Conservation (phyloP, 2,888 invertebrate species). For the Heterodera filipjevi region DNA sequence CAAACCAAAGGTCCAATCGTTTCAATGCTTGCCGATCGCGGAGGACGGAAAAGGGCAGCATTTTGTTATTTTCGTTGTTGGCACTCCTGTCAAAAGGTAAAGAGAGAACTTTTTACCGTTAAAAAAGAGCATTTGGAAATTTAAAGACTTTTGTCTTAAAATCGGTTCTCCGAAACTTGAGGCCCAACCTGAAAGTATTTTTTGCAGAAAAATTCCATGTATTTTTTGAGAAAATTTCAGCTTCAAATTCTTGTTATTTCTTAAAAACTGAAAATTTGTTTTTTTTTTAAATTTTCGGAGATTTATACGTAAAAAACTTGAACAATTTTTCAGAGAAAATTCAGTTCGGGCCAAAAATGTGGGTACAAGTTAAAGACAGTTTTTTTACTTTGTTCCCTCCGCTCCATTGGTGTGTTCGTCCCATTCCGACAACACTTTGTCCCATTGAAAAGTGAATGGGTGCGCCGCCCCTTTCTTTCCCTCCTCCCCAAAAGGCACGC, state of each 20-base stretch:
- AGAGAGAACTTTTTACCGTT: no score
- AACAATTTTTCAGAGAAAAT: no score
- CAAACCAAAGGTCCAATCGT: slow-evolving; percentile 28
- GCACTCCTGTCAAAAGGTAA: background rate
- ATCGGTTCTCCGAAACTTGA: no score
- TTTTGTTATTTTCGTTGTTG: background rate
- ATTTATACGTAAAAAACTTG: no score
- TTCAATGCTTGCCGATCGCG: slow-evolving; percentile 22
- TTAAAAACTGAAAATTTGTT: no score
- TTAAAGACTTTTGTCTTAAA: no score
- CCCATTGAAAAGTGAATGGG: slow-evolving; percentile 49
- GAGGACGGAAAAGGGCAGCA: slow-evolving; percentile 14
- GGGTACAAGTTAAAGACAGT: background rate
- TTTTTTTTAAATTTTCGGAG: no score
- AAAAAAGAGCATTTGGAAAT: background rate
- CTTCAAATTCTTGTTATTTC: no score
- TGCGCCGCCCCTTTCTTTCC: slow-evolving; percentile 45
- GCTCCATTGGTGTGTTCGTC: background rate
- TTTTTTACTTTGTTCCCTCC: background rate
- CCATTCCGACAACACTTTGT: slow-evolving; percentile 46
- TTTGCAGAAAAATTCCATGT: no score
- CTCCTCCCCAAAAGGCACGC: slow-evolving; percentile 47
- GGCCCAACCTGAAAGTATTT: no score
- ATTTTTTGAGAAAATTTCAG: no score
- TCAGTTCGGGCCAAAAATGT: no score